These are phyloP conservation scores for Enteromius paludinosus DNA, from an alignment of 2,797 vertebrate genomes.

Conservation along the genomic window DNA sequence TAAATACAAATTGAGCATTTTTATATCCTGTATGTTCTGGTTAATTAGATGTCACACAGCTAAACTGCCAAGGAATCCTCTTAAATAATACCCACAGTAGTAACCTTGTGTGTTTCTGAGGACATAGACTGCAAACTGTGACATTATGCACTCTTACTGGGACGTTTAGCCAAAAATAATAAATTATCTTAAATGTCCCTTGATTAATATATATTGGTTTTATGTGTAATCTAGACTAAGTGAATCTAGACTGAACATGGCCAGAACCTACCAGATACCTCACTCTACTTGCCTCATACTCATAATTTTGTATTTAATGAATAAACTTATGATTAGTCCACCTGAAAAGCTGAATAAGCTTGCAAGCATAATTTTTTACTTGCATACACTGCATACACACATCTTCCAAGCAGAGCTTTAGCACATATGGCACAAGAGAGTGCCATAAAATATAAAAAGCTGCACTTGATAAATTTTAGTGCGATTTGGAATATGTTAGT, in stretches of 20 bases:
- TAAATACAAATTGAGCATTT: not conserved
- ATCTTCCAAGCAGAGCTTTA: not conserved
- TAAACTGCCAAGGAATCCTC: not conserved
- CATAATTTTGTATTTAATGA: not conserved
- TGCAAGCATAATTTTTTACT: not conserved
- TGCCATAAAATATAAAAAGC: not conserved
- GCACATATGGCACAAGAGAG: not conserved
- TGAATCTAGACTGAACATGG: not conserved
- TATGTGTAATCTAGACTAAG: slow-evolving; percentile 2
- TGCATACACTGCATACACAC: not conserved
- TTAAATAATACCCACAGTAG: not conserved
- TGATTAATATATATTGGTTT: not conserved
- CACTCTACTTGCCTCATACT: not conserved
- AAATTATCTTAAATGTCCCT: not conserved
- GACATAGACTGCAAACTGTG: not conserved
- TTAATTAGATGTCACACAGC: not conserved
- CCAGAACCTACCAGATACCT: not conserved
- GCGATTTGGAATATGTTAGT: not conserved
- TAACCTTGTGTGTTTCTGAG: not conserved
- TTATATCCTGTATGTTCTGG: not conserved
- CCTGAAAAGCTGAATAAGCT: not conserved
- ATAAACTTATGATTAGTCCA: not conserved
- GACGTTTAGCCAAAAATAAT: not conserved
- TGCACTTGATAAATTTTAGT: not conserved
- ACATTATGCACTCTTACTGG: not conserved